These are phyloP conservation scores for Holacanthella duospinosa DNA, from an alignment of 2,888 invertebrate genomes.

Conservation along the genomic window DNA sequence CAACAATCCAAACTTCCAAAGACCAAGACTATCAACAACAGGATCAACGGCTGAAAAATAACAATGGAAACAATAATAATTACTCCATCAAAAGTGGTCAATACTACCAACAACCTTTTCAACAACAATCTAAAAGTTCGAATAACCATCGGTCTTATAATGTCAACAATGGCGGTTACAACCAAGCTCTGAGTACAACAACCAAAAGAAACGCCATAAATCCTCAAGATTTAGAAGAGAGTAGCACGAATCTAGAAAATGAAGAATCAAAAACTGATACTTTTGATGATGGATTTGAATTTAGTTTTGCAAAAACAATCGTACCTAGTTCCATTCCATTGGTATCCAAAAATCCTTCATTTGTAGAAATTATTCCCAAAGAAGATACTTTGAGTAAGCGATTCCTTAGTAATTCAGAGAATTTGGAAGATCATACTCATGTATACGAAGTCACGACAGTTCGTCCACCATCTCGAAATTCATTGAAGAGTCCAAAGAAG, in stretches of 20 bases:
- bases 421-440: not conserved
- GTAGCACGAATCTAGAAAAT: not conserved
- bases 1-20: too few species aligned
- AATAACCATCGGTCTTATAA: too few species aligned
- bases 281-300: conserved; percentile 1
- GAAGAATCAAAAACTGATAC: not conserved
- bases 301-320: conserved; percentile 8
- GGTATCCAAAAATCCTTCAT: too few species aligned
- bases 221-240: conserved; percentile 1
- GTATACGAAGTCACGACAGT: not conserved
- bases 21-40: not conserved
- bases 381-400: not conserved
- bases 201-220: conserved; percentile 20
- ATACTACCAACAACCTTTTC: not conserved
- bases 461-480: not conserved
- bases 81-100: too few species aligned
- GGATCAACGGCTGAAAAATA: too few species aligned
- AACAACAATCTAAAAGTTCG: not conserved
- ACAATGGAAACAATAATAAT: not conserved
- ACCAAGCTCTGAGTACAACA: conserved; percentile 10
- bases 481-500: not conserved
- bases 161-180: not conserved
- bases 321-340: too few species aligned
- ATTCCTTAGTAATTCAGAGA: not conserved
- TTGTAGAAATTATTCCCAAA: not conserved